Evolutionary conservation across 2,113 vertebrate genomes (phyloP).

Genomic region (Triplophysa rosa): DNA sequence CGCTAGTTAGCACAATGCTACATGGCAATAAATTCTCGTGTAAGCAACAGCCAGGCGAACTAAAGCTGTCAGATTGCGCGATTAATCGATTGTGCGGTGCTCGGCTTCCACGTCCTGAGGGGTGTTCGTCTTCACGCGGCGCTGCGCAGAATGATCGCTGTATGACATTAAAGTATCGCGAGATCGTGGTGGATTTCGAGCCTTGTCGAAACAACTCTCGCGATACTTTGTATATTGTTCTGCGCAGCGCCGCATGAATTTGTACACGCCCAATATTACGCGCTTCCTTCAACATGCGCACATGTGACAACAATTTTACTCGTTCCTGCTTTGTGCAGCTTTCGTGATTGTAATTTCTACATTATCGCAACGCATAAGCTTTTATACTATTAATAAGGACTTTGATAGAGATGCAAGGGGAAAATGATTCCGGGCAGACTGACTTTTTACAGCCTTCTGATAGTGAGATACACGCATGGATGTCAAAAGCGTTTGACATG

Average conservation of each 20-base stretch:
- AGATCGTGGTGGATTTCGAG: too few species aligned
- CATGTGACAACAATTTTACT: background rate
- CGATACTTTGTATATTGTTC: too few species aligned
- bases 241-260: too few species aligned
- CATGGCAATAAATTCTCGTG: constrained; percentile 30
- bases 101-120: background rate
- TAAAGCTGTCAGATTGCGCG: background rate
- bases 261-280: background rate
- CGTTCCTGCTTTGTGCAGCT: background rate
- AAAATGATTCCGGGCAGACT: background rate
- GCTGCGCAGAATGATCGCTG: background rate
- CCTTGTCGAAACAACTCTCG: too few species aligned
- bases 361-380: background rate
- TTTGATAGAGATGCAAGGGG: constrained; percentile 55
- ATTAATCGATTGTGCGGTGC: background rate
- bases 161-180: too few species aligned
- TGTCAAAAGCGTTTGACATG: constrained; percentile 74
- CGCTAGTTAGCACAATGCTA: constrained; percentile 25
- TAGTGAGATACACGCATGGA: constrained; percentile 70
- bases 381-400: background rate
- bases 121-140: background rate
- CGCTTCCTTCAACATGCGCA: background rate
- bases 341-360: background rate
- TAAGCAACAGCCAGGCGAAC: constrained; percentile 16
- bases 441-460: constrained; percentile 54